phyloP scores from a whole-genome alignment of 2,888 invertebrate species.

The Ormia ochracea region DNA sequence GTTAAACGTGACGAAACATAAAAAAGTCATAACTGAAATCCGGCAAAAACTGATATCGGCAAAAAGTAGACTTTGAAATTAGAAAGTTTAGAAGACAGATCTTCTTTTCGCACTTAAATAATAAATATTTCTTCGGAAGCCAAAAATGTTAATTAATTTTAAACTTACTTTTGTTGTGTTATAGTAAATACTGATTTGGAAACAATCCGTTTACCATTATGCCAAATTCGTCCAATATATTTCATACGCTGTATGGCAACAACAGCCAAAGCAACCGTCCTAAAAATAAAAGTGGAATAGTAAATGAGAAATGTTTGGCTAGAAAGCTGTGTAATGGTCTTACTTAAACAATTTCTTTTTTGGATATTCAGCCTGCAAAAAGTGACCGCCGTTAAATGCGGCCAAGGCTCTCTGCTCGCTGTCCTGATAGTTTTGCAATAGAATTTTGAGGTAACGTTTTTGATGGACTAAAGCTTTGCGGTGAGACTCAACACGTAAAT shows the following conservation, averaged over 20 bases:
- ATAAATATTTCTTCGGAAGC: not conserved
- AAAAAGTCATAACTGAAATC: not conserved
- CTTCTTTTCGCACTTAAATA: not conserved
- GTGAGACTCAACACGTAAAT: slow-evolving; percentile 88
- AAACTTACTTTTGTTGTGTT: slow-evolving; percentile 74
- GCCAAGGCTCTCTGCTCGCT: slow-evolving; percentile 72
- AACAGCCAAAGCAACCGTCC: slow-evolving; percentile 79
- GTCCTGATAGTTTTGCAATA: slow-evolving; percentile 78
- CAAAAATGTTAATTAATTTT: not conserved
- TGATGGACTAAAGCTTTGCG: slow-evolving; percentile 93
- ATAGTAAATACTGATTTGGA: slow-evolving; percentile 77
- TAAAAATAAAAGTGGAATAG: slow-evolving; percentile 65
- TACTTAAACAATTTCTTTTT: slow-evolving; percentile 75
- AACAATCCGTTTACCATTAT: slow-evolving; percentile 79
- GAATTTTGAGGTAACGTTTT: slow-evolving; percentile 89
- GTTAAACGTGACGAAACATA: not conserved
- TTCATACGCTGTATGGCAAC: slow-evolving; percentile 82
- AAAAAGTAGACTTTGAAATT: too few species aligned
- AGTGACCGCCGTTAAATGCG: slow-evolving; percentile 64
- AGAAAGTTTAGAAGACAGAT: too few species aligned
- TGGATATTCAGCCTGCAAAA: slow-evolving; percentile 62
- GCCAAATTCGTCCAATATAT: slow-evolving; percentile 82
- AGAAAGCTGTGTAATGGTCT: slow-evolving; percentile 45
- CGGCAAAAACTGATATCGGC: not conserved
- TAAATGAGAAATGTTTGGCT: not conserved